Base-by-base conservation (phyloP, 1,140 invertebrate species). In the Gonioctena quinquepunctata region DNA sequence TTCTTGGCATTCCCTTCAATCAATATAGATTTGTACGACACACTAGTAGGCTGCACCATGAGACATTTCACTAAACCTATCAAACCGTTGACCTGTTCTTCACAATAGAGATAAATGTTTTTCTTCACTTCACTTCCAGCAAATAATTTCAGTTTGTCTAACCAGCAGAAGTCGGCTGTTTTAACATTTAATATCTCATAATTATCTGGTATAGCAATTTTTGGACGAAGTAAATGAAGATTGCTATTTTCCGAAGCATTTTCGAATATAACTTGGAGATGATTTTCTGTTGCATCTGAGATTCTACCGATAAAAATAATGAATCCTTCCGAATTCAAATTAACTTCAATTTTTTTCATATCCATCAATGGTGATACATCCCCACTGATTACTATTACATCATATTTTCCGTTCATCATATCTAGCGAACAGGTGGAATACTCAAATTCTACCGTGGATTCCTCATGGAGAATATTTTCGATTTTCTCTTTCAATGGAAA, bases 21-120 rank as follows among this genome's bases (percentile, higher is more conserved):
- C 69, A 90, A 91, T 88, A 86, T n/a, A n/a, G n/a, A n/a, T n/a
- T n/a, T n/a, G n/a, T 13, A 8, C 11, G 11, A 42, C 7, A 42
- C 33, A 42, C 16, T 42, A n/a, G 33, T 42, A 2, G 33, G 33
- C 16, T 42, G 11, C 2, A n/a, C 33, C 16, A 42, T 90, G 42
- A 98, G 84, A 81, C 97, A 99, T 74, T 94, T 96, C 67, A 92
- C 90, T 69, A 98, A 83, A 50, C 97, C 96, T 56, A 97, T 83
- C 23, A 96, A 86, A 63, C 97, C 96, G 81, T 85, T 91, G 18
- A 79, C 80, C 68, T 90, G 87, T 77, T 91, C 88, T 0, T 85
- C 86, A n/a, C n/a, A n/a, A 7, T 92, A 87, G 6, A 94, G 80
- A 77, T 94, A 89, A 27, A 96, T 85, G 21, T 82, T 81, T 42